Evolutionary conservation across 2,888 invertebrate genomes (phyloP).

Genomic region (Lepas anatifera): DNA sequence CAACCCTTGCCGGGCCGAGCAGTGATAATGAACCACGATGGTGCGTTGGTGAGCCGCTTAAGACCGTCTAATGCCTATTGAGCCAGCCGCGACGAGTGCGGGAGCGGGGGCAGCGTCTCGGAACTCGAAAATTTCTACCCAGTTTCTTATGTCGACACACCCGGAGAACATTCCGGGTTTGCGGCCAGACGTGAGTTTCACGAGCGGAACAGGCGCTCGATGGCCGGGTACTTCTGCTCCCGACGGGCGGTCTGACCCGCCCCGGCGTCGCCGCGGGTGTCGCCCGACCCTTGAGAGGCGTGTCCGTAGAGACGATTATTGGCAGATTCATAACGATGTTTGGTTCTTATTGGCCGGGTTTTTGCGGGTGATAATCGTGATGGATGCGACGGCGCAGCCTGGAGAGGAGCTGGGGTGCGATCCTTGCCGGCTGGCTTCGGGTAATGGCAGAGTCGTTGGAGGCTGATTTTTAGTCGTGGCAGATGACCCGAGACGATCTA

Average conservation of each 20-base stretch:
- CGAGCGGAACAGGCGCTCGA: neutral
- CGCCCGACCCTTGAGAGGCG: neutral
- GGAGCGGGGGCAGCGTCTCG: neutral
- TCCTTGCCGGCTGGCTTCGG: no score
- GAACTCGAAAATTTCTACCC: neutral
- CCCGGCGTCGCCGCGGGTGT: neutral
- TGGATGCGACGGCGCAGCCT: neutral
- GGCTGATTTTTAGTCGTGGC: no score
- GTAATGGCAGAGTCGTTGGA: no score
- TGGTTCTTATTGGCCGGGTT: slow-evolving; percentile 4
- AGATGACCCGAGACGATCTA: no score
- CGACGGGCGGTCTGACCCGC: neutral
- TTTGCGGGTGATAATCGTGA: slow-evolving; percentile 1
- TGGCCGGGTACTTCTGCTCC: neutral
- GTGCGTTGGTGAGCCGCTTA: no score
- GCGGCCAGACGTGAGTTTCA: neutral
- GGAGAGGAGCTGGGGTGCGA: no score
- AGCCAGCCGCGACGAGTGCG: neutral
- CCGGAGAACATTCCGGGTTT: neutral
- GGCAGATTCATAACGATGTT: slow-evolving; percentile 4
- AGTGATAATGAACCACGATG: neutral
- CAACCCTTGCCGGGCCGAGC: neutral
- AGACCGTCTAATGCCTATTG: no score
- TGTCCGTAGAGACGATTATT: neutral
- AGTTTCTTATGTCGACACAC: neutral